Percentiles rank a stretch among this genome's conserved stretches.
Evolutionary conservation across 1,140 invertebrate genomes (phyloP).

Genomic region (Macrostomum lignano): DNA sequence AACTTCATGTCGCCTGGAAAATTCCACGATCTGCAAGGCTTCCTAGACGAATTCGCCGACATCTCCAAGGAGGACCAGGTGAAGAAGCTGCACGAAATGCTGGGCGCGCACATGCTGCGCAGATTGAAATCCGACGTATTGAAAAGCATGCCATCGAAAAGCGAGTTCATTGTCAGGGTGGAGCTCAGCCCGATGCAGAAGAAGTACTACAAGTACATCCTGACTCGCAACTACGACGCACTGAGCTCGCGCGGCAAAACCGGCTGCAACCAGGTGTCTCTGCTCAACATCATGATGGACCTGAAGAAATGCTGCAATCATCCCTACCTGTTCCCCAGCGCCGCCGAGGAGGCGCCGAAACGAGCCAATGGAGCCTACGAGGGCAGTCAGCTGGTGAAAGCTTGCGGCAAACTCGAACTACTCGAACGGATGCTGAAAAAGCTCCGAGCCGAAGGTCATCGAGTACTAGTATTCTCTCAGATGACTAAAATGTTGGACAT

Average conservation of each 20-base stretch:
- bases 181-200: slow-evolving; percentile 97
- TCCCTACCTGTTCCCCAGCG: slow-evolving; percentile 86
- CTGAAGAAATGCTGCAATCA: slow-evolving; percentile 99
- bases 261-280: slow-evolving; percentile 37
- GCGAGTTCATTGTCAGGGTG: slow-evolving; percentile 92
- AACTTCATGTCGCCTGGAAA: slow-evolving; percentile 87
- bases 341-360: slow-evolving; percentile 38
- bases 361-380: slow-evolving; percentile 73
- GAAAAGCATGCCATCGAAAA: slow-evolving; percentile 93
- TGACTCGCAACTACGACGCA: slow-evolving; percentile 90
- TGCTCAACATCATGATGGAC: slow-evolving; percentile 99
- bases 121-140: slow-evolving; percentile 89
- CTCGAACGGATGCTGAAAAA: slow-evolving; percentile 73
- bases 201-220: slow-evolving; percentile 98
- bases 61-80: slow-evolving; percentile 98
- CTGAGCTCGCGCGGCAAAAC: slow-evolving; percentile 72
- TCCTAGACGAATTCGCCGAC: slow-evolving; percentile 94
- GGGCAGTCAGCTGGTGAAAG: slow-evolving; percentile 60
- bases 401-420: slow-evolving; percentile 74
- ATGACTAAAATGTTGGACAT: slow-evolving; percentile 99
- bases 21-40: slow-evolving; percentile 50
- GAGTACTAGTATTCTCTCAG: slow-evolving; percentile 89
- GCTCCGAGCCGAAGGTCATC: slow-evolving; percentile 61
- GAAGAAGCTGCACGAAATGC: slow-evolving; percentile 80
- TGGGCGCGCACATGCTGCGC: slow-evolving; percentile 88